Conservation (phyloP, 2,888 invertebrate species). For the Leistus spinibarbis region DNA sequence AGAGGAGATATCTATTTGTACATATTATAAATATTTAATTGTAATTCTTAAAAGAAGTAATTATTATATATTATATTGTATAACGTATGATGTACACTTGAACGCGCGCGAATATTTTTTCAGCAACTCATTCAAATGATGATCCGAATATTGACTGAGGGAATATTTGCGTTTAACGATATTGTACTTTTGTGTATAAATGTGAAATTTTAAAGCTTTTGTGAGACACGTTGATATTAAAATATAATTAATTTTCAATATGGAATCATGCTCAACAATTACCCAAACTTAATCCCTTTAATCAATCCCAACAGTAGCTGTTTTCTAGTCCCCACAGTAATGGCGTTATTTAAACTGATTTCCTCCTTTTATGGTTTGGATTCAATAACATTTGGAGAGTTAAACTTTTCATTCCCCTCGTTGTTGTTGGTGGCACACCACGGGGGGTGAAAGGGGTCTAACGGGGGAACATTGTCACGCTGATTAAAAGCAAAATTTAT, state of each 20-base stretch:
- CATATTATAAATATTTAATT: slow-evolving; percentile 41
- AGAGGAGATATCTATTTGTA: slow-evolving; percentile 39
- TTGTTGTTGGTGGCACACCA: background rate
- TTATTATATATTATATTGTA: slow-evolving; percentile 35
- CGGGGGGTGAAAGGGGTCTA: background rate
- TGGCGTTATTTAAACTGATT: too few species aligned
- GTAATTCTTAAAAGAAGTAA: slow-evolving; percentile 35
- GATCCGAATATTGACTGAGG: slow-evolving; percentile 52
- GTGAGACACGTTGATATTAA: slow-evolving; percentile 56
- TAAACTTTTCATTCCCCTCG: too few species aligned
- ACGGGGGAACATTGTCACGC: slow-evolving; percentile 35
- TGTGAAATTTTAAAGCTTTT: slow-evolving; percentile 52
- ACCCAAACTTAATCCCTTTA: background rate
- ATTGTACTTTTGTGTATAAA: slow-evolving; percentile 38
- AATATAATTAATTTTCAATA: slow-evolving; percentile 56
- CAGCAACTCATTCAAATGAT: background rate
- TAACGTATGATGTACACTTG: slow-evolving; percentile 36
- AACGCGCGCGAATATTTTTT: slow-evolving; percentile 24
- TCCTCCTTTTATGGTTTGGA: too few species aligned
- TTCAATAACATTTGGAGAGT: too few species aligned
- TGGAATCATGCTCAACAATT: slow-evolving; percentile 40
- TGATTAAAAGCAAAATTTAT: slow-evolving; percentile 42
- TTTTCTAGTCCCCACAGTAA: background rate
- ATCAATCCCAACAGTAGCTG: background rate
- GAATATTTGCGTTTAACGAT: slow-evolving; percentile 41